Conservation (phyloP, 2,797 vertebrate species). For the Dendrocincla fuliginosa region DNA sequence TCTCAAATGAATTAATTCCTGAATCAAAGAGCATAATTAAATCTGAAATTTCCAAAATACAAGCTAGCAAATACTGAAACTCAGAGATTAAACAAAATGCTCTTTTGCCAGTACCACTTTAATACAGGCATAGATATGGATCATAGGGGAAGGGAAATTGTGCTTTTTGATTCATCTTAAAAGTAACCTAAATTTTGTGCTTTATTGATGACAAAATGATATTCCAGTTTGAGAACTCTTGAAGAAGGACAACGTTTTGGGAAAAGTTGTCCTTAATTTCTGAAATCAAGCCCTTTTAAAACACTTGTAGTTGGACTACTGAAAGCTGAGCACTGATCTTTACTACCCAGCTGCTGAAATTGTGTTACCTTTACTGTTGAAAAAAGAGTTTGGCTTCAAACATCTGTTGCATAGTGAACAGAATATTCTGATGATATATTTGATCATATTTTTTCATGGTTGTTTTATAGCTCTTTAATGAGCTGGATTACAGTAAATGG, state of each 20-base stretch:
- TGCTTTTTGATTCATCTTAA: neutral
- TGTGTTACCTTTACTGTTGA: neutral
- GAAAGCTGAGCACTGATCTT: neutral
- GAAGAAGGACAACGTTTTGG: neutral
- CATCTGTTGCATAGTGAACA: rapidly evolving
- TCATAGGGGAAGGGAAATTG: neutral
- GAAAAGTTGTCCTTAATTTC: neutral
- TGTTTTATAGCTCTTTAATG: neutral
- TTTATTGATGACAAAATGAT: neutral
- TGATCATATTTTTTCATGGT: neutral
- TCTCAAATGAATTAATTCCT: neutral
- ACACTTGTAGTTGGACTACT: neutral
- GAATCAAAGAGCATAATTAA: neutral
- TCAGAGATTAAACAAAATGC: neutral
- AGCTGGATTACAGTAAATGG: neutral
- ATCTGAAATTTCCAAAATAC: neutral
- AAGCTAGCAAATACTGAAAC: neutral
- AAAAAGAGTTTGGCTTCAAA: neutral
- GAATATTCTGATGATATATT: neutral
- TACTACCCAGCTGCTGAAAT: neutral
- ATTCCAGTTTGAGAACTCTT: neutral
- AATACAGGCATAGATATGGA: neutral
- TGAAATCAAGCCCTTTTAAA: neutral
- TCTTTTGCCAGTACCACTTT: neutral
- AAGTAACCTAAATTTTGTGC: neutral